Conservation (phyloP, 2,888 invertebrate genomes). For the Drosophila mimica region DNA sequence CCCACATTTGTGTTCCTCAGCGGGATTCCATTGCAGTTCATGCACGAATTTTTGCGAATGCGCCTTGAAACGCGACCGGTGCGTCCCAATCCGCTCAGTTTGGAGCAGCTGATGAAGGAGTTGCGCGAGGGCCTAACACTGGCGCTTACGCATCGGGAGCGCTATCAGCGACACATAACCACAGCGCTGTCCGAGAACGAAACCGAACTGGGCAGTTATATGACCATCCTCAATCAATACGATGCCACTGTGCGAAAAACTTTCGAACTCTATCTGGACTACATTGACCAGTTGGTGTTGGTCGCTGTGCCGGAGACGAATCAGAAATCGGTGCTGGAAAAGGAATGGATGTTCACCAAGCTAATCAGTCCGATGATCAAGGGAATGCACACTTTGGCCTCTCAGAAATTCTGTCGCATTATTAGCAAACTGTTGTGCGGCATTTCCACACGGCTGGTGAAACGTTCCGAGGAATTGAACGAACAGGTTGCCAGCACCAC, state of each 20-base stretch:
- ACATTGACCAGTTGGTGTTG: slow-evolving; percentile 93
- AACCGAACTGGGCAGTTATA: slow-evolving; percentile 86
- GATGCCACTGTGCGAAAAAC: slow-evolving; percentile 91
- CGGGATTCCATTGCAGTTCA: slow-evolving; percentile 94
- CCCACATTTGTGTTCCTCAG: slow-evolving; percentile 94
- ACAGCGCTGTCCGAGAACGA: slow-evolving; percentile 87
- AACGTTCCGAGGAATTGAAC: slow-evolving; percentile 85
- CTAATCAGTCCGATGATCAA: slow-evolving; percentile 91
- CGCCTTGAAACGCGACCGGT: slow-evolving; percentile 93
- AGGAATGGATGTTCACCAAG: slow-evolving; percentile 95
- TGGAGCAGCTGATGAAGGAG: slow-evolving; percentile 95
- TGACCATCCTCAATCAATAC: slow-evolving; percentile 89
- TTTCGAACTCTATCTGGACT: slow-evolving; percentile 93
- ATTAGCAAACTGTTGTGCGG: slow-evolving; percentile 85
- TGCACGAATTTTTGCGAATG: slow-evolving; percentile 95
- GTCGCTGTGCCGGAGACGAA: slow-evolving; percentile 84
- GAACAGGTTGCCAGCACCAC: slow-evolving; percentile 81
- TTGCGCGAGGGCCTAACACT: slow-evolving; percentile 95
- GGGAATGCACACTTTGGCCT: slow-evolving; percentile 90
- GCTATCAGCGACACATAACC: slow-evolving; percentile 89
- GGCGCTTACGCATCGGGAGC: slow-evolving; percentile 92
- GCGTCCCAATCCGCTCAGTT: slow-evolving; percentile 93
- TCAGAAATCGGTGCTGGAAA: slow-evolving; percentile 92
- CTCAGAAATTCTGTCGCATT: slow-evolving; percentile 90
- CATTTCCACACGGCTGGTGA: slow-evolving; percentile 85